These are phyloP conservation scores for Phrynocephalus forsythii DNA, from an alignment of 2,797 vertebrate species.

Conservation along the genomic window DNA sequence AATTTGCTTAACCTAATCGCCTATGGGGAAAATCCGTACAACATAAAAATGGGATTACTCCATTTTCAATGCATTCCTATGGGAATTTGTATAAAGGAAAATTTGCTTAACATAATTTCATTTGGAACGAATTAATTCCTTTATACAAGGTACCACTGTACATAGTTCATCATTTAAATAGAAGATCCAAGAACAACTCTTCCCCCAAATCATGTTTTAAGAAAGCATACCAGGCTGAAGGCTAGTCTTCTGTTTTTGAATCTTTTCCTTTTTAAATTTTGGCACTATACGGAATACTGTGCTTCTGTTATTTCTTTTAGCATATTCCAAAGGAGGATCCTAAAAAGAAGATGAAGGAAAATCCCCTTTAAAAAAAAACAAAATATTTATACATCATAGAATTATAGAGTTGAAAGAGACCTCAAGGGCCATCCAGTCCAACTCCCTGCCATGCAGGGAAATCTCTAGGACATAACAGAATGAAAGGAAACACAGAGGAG, in stretches of 20 bases:
- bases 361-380: not conserved
- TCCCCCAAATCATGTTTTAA: conserved; percentile 31
- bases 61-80: no score
- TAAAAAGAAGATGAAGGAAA: conserved; percentile 72
- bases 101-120: no score
- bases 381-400: not conserved
- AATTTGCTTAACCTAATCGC: no score
- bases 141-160: no score
- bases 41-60: no score
- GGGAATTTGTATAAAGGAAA: no score
- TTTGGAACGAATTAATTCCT: no score
- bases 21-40: no score
- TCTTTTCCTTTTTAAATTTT: conserved; percentile 99
- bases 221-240: conserved; percentile 92
- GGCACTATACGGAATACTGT: conserved; percentile 97
- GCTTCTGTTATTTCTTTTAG: conserved; percentile 96
- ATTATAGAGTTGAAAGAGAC: no score
- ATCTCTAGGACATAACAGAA: not conserved
- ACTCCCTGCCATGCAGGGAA: no score
- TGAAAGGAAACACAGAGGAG: not conserved
- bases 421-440: no score
- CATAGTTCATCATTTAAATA: not conserved
- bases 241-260: conserved; percentile 89
- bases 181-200: conserved; percentile 6
- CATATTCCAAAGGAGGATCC: conserved; percentile 93